Conservation (phyloP, 2,888 invertebrate genomes). For the Troides aeacus region DNA sequence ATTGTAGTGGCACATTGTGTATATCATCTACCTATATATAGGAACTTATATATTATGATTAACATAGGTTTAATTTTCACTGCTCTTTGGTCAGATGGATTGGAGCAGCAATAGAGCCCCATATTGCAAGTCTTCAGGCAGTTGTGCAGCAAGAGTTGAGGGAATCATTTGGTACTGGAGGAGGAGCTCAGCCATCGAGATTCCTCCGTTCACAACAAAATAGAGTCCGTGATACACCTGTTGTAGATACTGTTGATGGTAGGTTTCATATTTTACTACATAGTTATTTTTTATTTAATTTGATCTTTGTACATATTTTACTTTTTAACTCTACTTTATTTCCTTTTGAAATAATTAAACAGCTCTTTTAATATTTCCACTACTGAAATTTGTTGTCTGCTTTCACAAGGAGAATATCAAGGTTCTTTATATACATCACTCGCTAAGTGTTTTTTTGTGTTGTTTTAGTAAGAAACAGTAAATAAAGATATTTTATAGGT, state of each 20-base stretch:
- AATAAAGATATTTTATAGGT: constrained; percentile 42
- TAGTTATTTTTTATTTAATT: no score
- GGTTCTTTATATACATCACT: neutral
- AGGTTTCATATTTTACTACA: constrained; percentile 37
- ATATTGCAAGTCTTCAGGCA: constrained; percentile 91
- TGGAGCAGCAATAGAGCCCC: constrained; percentile 89
- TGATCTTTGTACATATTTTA: no score
- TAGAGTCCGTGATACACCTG: constrained; percentile 77
- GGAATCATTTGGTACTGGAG: constrained; percentile 89
- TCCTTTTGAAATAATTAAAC: no score
- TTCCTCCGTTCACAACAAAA: constrained; percentile 91
- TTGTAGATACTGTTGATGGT: constrained; percentile 72
- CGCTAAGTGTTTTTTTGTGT: neutral
- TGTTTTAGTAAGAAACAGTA: no score
- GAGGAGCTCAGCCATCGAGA: constrained; percentile 84
- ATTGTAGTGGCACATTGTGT: no score
- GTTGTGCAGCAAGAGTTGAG: constrained; percentile 94
- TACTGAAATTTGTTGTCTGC: no score
- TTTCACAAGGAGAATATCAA: no score
- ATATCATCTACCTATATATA: neutral
- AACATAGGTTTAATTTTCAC: neutral
- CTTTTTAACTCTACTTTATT: no score
- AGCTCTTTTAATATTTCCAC: no score
- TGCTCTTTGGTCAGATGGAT: constrained; percentile 84
- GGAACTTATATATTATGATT: neutral